Conservation (phyloP, 2,797 vertebrate species). For the Sebastes steindachneri region DNA sequence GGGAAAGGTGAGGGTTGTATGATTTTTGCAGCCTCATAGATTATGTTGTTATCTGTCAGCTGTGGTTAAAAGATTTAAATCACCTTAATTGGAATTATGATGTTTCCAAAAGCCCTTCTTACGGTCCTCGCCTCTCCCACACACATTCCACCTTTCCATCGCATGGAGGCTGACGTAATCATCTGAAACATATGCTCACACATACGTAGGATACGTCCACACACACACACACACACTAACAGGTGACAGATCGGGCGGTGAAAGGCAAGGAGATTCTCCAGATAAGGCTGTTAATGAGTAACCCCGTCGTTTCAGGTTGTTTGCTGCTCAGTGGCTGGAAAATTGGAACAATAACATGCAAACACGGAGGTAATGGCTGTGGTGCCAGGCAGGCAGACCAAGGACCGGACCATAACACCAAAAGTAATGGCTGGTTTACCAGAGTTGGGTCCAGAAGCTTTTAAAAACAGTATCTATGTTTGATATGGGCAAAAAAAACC, state of each 20-base stretch:
- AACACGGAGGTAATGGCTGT: constrained; percentile 71
- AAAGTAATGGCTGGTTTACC: not conserved
- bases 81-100: not conserved
- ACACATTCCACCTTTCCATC: constrained; percentile 4
- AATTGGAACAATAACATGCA: constrained; percentile 78
- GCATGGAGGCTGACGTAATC: constrained; percentile 18
- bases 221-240: not conserved
- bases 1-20: not conserved
- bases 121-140: not conserved
- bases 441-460: not conserved
- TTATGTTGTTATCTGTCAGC: not conserved
- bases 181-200: not conserved
- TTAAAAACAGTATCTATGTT: not conserved
- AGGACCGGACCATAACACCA: not conserved
- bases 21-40: not conserved
- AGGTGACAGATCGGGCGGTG: constrained; percentile 58
- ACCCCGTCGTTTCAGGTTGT: constrained; percentile 69
- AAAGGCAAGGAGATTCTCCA: constrained; percentile 65
- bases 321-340: constrained; percentile 81
- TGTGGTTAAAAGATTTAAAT: not conserved
- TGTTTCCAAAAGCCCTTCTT: not conserved
- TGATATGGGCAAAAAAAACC: not conserved
- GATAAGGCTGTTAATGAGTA: constrained; percentile 81
- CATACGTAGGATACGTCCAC: not conserved
- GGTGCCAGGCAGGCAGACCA: constrained; percentile 16